Evolutionary conservation across 2,797 vertebrate genomes (phyloP), one percentile per base, ranked within the genome.

Genomic region (Enteromius thamalakanensis): DNA sequence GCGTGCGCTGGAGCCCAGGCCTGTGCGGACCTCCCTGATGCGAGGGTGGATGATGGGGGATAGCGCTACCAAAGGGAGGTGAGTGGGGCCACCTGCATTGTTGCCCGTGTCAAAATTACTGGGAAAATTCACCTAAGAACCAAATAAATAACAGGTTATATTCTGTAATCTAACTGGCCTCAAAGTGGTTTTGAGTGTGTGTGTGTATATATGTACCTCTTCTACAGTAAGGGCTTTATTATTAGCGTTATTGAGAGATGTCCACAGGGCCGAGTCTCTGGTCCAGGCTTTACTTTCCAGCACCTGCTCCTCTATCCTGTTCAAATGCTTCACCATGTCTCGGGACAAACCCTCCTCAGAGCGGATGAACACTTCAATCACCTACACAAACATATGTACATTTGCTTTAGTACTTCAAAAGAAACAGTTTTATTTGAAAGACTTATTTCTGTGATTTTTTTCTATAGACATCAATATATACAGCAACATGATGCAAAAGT

Each of bases 291-390:
- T 92, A 86, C 94, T 97, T 91, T 99, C 98, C 47, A 99, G 93
- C 60, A 99, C 97, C 87, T 98, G 97, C 87, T 99, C 98, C 92
- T 99, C 98, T 0, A 99, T 95, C 86, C 92, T 95, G 89, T 99
- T 99, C 75, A 99, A 93, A 45, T 99, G 98, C 88, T 99, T 99
- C 75, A 99, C 97, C 96, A 98, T 98, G 91, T 99, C 98, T 79
- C 98, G 95, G 81, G 98, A 99, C 65, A 99, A 95, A 3, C 97
- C 96, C 9, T 99, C 98, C 90, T 99, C 98, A 2, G 97, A 96
- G 1, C 98, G 97, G 90, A 99, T 98, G 12, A 99, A 96, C 80
- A 99, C 96, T 89, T 99, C 98, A 3, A 99, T 99, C 53, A 99
- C 98, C 98, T 99, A 84, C 12, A 80, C 9, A 81, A 55, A 77